phyloP scores from a whole-genome alignment of 2,797 vertebrate species.

The Echeneis naucrates region DNA sequence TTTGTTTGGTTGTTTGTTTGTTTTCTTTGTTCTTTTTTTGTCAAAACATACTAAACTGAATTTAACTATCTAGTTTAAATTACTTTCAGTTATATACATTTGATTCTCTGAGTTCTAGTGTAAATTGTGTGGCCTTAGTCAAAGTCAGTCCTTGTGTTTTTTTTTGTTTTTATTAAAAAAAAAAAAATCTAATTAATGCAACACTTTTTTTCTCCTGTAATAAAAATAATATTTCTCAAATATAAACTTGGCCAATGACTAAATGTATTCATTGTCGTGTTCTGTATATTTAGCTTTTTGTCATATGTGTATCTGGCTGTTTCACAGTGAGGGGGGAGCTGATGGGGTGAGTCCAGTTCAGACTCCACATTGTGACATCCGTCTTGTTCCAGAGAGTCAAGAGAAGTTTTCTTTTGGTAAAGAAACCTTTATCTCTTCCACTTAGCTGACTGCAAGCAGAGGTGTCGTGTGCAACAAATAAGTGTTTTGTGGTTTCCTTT shows the following conservation, averaged over 20 bases:
- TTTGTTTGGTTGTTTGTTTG: no score
- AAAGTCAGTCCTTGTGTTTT: no score
- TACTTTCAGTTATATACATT: no score
- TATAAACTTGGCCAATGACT: background rate
- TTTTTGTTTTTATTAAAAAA: no score
- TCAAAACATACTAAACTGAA: no score
- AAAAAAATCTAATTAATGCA: no score
- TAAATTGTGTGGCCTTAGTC: no score
- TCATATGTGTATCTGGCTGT: background rate
- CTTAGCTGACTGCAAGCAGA: background rate
- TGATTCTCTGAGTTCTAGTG: no score
- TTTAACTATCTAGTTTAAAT: no score
- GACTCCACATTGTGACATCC: background rate
- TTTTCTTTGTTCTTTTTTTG: no score
- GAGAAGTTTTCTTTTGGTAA: slow-evolving; percentile 63
- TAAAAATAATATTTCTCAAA: background rate
- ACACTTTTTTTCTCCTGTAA: no score
- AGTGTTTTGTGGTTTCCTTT: slow-evolving; percentile 32
- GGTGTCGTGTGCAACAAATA: background rate
- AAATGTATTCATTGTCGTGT: background rate
- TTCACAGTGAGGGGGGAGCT: slow-evolving; percentile 46
- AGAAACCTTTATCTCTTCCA: background rate
- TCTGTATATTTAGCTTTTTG: background rate
- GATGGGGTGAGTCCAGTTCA: slow-evolving; percentile 22
- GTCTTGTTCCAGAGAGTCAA: slow-evolving; percentile 25